Conservation (phyloP, 2,888 invertebrate species). For the Drosophila aldrichi region DNA sequence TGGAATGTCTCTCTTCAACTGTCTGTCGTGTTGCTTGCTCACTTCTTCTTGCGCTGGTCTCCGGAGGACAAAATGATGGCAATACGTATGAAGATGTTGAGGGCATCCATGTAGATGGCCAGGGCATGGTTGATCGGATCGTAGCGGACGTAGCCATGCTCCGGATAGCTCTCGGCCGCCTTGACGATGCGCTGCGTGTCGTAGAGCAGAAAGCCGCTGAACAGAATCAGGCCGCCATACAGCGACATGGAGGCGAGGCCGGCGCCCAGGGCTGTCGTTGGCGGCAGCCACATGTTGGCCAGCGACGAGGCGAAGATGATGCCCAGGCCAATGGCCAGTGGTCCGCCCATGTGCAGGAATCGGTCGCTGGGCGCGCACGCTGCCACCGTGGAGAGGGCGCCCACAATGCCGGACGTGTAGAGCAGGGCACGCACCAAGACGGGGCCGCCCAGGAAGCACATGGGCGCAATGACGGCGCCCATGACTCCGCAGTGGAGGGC, state of each 20-base stretch:
- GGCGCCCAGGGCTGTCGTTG: conserved; percentile 95
- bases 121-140: conserved; percentile 98
- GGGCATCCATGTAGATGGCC: conserved; percentile 96
- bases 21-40: neutral
- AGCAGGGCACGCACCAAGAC: conserved; percentile 94
- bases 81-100: conserved; percentile 98
- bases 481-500: conserved; percentile 92
- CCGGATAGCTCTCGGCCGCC: conserved; percentile 93
- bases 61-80: conserved; percentile 92
- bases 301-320: conserved; percentile 97
- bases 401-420: conserved; percentile 98
- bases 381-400: conserved; percentile 96
- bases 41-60: conserved; percentile 83
- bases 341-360: conserved; percentile 97
- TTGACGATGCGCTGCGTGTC: conserved; percentile 97
- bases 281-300: conserved; percentile 95
- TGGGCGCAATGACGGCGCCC: conserved; percentile 96
- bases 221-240: conserved; percentile 97
- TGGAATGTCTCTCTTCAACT: conserved; percentile 7
- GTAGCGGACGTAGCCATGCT: conserved; percentile 88
- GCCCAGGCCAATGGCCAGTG: conserved; percentile 97
- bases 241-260: conserved; percentile 95
- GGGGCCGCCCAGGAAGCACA: conserved; percentile 96
- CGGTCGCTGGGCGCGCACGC: conserved; percentile 98
- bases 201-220: conserved; percentile 96